Evolutionary conservation across 2,797 vertebrate genomes (phyloP).

Genomic region (Mus caroli): DNA sequence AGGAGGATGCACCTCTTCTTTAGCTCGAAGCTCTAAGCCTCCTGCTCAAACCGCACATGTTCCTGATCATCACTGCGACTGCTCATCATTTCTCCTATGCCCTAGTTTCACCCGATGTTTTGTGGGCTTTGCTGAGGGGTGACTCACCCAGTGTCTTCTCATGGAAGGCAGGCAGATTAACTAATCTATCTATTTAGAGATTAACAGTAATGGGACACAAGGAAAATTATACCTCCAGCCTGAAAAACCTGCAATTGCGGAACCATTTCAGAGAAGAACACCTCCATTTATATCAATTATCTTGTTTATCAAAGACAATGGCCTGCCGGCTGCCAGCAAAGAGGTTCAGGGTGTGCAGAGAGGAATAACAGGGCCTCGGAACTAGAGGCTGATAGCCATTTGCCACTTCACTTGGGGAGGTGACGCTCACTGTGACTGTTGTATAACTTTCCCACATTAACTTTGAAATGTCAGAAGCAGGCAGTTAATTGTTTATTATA

Average conservation of each 20-base stretch:
- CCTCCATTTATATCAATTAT: slow-evolving; percentile 85
- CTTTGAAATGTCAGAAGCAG: slow-evolving; percentile 80
- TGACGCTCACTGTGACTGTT: slow-evolving; percentile 24
- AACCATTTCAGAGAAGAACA: slow-evolving; percentile 76
- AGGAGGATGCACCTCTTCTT: neutral
- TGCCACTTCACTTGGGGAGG: slow-evolving; percentile 47
- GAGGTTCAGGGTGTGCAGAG: slow-evolving; percentile 70
- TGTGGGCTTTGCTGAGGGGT: slow-evolving; percentile 47
- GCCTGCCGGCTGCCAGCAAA: slow-evolving; percentile 75
- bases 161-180: slow-evolving; percentile 63
- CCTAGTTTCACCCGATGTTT: slow-evolving; percentile 50
- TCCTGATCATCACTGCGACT: slow-evolving; percentile 65
- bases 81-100: slow-evolving; percentile 60
- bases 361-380: slow-evolving; percentile 70
- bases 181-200: slow-evolving; percentile 76
- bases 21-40: slow-evolving; percentile 43
- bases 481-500: slow-evolving; percentile 80
- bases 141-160: slow-evolving; percentile 66
- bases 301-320: slow-evolving; percentile 83
- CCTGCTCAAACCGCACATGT: slow-evolving; percentile 48
- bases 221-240: slow-evolving; percentile 81
- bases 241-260: slow-evolving; percentile 67
- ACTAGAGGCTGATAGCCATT: slow-evolving; percentile 47
- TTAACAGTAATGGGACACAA: slow-evolving; percentile 75
- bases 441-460: slow-evolving; percentile 69